Evolutionary conservation across 2,797 vertebrate species (phyloP).

Genomic region (Diceros bicornis): DNA sequence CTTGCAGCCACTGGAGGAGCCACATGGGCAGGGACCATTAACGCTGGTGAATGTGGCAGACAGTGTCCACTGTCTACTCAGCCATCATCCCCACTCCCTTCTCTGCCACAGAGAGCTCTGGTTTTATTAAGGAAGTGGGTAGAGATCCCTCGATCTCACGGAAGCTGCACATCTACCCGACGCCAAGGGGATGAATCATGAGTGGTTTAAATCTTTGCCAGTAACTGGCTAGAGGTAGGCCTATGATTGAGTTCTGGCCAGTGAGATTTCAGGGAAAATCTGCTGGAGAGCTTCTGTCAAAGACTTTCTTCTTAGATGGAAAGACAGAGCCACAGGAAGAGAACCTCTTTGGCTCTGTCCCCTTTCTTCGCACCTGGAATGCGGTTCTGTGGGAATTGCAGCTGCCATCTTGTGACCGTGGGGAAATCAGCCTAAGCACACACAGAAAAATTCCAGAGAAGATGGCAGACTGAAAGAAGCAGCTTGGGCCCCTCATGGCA

Average conservation of each 20-base stretch:
- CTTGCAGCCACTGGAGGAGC: not conserved
- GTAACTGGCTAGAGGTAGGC: not conserved
- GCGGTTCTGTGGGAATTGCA: not conserved
- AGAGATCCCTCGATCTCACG: not conserved
- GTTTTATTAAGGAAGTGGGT: not conserved
- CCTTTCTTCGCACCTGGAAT: not conserved
- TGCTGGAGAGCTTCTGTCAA: not conserved
- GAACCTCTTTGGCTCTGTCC: not conserved
- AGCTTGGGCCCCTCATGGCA: not conserved
- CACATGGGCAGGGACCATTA: not conserved
- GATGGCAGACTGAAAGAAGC: not conserved
- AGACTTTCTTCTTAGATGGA: not conserved
- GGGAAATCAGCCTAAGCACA: not conserved
- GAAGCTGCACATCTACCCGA: not conserved
- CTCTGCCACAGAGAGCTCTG: not conserved
- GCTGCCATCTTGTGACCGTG: not conserved
- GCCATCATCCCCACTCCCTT: not conserved
- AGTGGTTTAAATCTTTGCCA: conserved; percentile 42
- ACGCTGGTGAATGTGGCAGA: not conserved
- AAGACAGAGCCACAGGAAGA: not conserved
- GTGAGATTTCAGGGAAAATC: not conserved
- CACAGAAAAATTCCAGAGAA: not conserved
- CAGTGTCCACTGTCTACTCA: not conserved
- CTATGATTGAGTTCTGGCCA: not conserved
- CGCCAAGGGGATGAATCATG: not conserved